Percentiles rank a stretch among this genome's conserved stretches.
Conservation (phyloP, 2,797 vertebrate genomes). For the Phoeniculus purpureus region DNA sequence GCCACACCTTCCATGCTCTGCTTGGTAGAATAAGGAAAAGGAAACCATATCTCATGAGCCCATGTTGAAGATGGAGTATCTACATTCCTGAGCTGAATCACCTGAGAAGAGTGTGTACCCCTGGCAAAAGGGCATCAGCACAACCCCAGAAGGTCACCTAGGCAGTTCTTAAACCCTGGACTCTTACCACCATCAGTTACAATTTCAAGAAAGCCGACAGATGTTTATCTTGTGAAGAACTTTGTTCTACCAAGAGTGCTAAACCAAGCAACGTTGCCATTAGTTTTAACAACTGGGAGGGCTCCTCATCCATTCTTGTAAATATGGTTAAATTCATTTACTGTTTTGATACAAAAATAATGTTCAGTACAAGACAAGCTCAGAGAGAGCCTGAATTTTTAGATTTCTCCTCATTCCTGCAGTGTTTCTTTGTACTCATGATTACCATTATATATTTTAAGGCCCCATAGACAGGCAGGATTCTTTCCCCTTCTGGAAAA, state of each 20-base stretch:
- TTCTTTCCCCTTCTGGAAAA: neutral
- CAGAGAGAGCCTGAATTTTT: neutral
- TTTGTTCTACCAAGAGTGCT: neutral
- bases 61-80: rapidly evolving
- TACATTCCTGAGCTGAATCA: neutral
- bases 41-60: neutral
- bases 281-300: neutral
- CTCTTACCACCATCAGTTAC: neutral
- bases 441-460: neutral
- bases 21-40: neutral
- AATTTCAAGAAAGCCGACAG: neutral
- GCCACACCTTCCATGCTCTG: neutral
- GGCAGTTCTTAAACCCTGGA: neutral
- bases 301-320: neutral
- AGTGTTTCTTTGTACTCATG: neutral
- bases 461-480: rapidly evolving
- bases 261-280: neutral
- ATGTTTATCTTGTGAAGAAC: rapidly evolving
- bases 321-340: neutral
- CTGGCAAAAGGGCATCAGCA: neutral
- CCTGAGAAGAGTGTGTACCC: rapidly evolving
- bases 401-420: neutral
- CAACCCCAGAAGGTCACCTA: neutral
- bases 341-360: neutral
- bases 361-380: neutral